Base-by-base conservation (phyloP, 53 echinoderm and acorn worm genomes). In the Holothuria leucospilota region DNA sequence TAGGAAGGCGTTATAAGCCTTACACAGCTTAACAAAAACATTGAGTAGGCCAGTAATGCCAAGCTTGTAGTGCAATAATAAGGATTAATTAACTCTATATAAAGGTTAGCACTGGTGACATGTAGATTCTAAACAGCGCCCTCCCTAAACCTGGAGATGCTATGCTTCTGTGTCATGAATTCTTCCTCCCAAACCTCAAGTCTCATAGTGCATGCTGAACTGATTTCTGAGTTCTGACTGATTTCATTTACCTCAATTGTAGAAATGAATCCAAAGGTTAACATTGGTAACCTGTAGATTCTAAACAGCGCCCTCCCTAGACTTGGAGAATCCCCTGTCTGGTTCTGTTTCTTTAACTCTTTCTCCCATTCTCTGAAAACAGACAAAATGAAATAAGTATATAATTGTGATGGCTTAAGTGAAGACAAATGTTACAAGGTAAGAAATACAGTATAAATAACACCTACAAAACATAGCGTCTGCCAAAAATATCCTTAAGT, bases 131-230 rank as follows among this genome's bases (percentile, higher is more conserved):
- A 6, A 78, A 62, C 8, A 92, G 25, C 0, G 91, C 91, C 61
- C 79, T 74, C 11, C 59, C 53, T 0, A 94, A 89, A 52, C 87
- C 83, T 1, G 91, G 87, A 15, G 79, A 38, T 24, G 62, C 59
- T 87, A n/a, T 38, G 20, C 42, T 80, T 71, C 24, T 69, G 26
- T 59, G 81, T 89, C 34, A 21, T 15, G 20, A 91, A 21, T 41
- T 94, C 91, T 89, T 84, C 92, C 20, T 91, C 77, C 94, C 91
- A 94, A n/a, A 29, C 89, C 87, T 74, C 94, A 34, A 34, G 34
- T 34, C 34, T 34, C 34, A 34, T 34, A 34, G 34, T 34, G 34
- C 34, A 34, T 34, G 34, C 34, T 3, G 3, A 34, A 34, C 34
- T 34, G 1, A 34, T n/a, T n/a, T 52, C 8, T 13, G 16, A 56